Evolutionary conservation across 2,797 vertebrate genomes (phyloP).

Genomic region (Zalophus californianus): DNA sequence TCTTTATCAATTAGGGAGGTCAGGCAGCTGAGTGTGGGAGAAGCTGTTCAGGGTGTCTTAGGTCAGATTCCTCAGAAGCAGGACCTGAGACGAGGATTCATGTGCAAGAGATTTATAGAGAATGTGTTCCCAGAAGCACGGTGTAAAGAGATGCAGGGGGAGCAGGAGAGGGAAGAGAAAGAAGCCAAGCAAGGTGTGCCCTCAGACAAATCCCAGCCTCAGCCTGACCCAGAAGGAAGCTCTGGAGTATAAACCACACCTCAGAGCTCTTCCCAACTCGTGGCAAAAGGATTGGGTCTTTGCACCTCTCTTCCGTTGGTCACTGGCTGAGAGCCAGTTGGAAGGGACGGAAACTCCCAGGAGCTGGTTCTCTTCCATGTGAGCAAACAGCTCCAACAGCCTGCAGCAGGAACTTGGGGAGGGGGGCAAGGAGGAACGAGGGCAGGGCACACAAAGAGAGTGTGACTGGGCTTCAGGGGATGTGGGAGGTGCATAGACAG

Average conservation of each 20-base stretch:
- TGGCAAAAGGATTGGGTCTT: not conserved
- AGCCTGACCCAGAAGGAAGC: not conserved
- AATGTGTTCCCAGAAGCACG: not conserved
- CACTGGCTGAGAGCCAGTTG: not conserved
- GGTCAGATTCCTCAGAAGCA: not conserved
- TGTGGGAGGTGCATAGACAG: not conserved
- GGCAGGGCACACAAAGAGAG: not conserved
- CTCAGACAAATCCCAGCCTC: not conserved
- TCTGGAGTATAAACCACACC: not conserved
- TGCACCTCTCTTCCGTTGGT: accelerated
- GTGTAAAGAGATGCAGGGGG: not conserved
- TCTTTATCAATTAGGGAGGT: not conserved
- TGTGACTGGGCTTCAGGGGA: not conserved
- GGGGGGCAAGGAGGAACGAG: not conserved
- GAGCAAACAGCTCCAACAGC: not conserved
- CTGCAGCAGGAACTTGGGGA: not conserved
- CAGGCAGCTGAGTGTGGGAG: accelerated
- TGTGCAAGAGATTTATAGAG: not conserved
- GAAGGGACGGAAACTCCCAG: too few species aligned
- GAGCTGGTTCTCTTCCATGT: not conserved
- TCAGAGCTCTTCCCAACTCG: not conserved
- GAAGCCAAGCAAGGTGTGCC: not conserved
- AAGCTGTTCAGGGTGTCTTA: not conserved
- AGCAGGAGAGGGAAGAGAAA: too few species aligned
- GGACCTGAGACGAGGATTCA: not conserved